Conservation (phyloP, 2,888 invertebrate genomes). For the Zootermopsis nevadensis region DNA sequence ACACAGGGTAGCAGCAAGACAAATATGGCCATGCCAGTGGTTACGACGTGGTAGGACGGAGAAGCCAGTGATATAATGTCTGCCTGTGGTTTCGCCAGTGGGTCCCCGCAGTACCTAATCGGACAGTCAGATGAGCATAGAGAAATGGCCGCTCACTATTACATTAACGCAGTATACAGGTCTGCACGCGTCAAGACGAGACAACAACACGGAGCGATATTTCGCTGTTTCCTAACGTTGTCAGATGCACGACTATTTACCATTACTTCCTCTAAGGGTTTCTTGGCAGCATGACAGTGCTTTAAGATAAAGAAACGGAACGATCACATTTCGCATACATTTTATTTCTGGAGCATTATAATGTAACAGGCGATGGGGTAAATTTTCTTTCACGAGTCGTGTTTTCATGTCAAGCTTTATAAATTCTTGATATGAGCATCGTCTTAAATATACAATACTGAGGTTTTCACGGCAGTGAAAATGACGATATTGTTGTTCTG, state of each 20-base stretch:
- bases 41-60: background rate
- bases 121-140: background rate
- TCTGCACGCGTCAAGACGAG: background rate
- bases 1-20: background rate
- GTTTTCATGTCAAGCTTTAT: too few relatives aligned
- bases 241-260: background rate
- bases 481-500: too few relatives aligned
- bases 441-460: too few relatives aligned
- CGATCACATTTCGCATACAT: background rate
- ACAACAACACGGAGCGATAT: background rate
- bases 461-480: too few relatives aligned
- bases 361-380: too few relatives aligned
- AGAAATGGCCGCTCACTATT: background rate
- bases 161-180: background rate
- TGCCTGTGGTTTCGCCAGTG: constrained; percentile 7
- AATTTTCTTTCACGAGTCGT: too few relatives aligned
- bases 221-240: background rate
- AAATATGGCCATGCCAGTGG: background rate
- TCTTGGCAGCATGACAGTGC: background rate
- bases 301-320: background rate
- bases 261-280: too few relatives aligned
- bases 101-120: background rate
- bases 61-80: background rate
- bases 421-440: too few relatives aligned
- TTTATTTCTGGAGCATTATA: background rate